phyloP scores from a whole-genome alignment of 2,888 invertebrate genomes.

The Napeogenes inachia region DNA sequence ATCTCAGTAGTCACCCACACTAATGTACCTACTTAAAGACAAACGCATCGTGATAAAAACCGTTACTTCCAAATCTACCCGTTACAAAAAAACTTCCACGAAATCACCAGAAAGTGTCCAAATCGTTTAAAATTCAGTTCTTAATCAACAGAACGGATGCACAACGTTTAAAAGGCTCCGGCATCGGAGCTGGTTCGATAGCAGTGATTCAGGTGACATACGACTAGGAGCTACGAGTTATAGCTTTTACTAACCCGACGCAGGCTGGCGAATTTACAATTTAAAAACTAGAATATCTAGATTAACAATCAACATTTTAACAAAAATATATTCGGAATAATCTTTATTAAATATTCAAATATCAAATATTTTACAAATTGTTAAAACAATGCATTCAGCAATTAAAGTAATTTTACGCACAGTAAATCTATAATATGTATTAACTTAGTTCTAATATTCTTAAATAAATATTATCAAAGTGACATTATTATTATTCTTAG shows the following conservation, averaged over 20 bases:
- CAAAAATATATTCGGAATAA: too few species aligned
- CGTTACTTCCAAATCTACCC: too few species aligned
- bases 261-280: constrained; percentile 14
- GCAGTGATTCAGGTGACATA: constrained; percentile 60
- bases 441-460: neutral
- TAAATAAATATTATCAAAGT: neutral
- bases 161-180: constrained; percentile 61
- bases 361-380: too few species aligned
- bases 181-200: constrained; percentile 67
- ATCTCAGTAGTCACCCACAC: too few species aligned
- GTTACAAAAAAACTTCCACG: too few species aligned
- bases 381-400: too few species aligned
- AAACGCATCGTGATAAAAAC: neutral
- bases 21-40: neutral
- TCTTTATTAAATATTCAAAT: too few species aligned
- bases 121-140: constrained; percentile 31
- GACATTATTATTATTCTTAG: neutral
- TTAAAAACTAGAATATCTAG: constrained; percentile 2
- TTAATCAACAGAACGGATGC: constrained; percentile 58
- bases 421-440: neutral
- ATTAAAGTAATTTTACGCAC: too few species aligned
- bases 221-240: constrained; percentile 57
- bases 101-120: constrained; percentile 1
- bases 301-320: neutral
- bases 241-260: constrained; percentile 35